Evolutionary conservation across 2,797 vertebrate genomes (phyloP).

Genomic region (Salarias fasciatus): DNA sequence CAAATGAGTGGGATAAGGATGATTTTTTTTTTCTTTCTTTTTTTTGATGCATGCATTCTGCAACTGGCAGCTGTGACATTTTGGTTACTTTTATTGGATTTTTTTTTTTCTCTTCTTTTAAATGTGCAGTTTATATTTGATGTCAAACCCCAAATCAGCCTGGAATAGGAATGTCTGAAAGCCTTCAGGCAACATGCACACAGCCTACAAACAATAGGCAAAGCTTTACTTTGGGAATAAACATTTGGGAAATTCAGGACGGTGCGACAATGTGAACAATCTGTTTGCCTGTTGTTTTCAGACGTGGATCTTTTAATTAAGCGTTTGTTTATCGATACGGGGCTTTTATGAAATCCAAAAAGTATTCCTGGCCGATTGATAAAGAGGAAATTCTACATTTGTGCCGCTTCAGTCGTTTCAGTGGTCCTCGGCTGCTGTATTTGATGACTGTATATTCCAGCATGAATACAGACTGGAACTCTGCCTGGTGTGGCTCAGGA

Average conservation of each 20-base stretch:
- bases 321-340: not conserved
- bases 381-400: constrained; percentile 2
- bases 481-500: constrained; percentile 51
- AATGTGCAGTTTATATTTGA: constrained; percentile 30
- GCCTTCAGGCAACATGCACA: constrained; percentile 11
- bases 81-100: constrained; percentile 43
- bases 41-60: constrained; percentile 23
- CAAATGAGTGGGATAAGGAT: constrained; percentile 44
- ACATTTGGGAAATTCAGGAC: constrained; percentile 1
- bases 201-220: constrained; percentile 7
- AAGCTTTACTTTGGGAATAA: constrained; percentile 8
- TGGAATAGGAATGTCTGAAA: constrained; percentile 33
- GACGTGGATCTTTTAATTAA: not conserved
- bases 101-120: constrained; percentile 7
- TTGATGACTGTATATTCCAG: constrained; percentile 52
- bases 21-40: constrained; percentile 11
- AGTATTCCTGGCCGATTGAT: constrained; percentile 24
- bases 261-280: not conserved
- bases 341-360: constrained; percentile 17
- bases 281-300: not conserved
- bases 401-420: constrained; percentile 42
- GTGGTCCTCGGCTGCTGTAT: constrained; percentile 24
- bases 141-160: not conserved
- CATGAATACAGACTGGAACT: constrained; percentile 43
- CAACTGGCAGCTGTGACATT: constrained; percentile 47